Percentiles rank a stretch among this genome's conserved stretches.
Evolutionary conservation across 1,140 invertebrate genomes (phyloP).

Genomic region (Drosophila sproati): DNA sequence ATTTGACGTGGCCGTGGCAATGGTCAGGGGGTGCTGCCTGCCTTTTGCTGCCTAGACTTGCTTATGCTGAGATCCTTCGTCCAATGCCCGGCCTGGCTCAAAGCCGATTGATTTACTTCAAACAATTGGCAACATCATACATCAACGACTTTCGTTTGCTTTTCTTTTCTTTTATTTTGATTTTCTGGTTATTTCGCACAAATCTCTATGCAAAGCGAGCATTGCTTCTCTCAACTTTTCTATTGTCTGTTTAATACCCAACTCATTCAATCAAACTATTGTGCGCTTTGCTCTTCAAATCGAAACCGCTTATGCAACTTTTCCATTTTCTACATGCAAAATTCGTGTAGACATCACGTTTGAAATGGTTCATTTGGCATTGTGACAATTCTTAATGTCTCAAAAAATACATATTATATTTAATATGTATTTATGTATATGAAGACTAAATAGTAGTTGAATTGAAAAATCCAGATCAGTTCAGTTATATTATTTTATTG

Average conservation of each 20-base stretch:
- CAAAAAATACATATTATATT: neutral
- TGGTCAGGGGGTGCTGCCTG: slow-evolving; percentile 44
- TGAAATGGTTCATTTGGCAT: neutral
- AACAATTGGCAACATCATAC: slow-evolving; percentile 83
- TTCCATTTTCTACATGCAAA: neutral
- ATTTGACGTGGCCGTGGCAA: slow-evolving; percentile 45
- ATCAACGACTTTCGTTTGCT: slow-evolving; percentile 68
- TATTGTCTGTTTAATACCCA: slow-evolving; percentile 2
- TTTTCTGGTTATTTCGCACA: slow-evolving; percentile 53
- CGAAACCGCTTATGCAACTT: slow-evolving; percentile 7
- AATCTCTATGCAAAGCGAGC: slow-evolving; percentile 60
- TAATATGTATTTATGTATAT: neutral
- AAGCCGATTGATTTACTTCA: slow-evolving; percentile 79
- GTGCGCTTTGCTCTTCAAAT: slow-evolving; percentile 15
- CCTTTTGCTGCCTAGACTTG: slow-evolving; percentile 61
- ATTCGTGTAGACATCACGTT: slow-evolving; percentile 9
- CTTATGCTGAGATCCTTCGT: slow-evolving; percentile 47
- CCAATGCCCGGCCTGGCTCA: slow-evolving; percentile 26
- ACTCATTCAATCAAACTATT: slow-evolving; percentile 32
- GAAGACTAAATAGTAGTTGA: no score
- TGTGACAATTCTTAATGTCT: neutral
- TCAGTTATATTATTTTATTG: no score
- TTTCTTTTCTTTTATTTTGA: slow-evolving; percentile 41
- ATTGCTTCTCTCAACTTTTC: slow-evolving; percentile 19
- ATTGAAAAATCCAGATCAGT: no score